Evolutionary conservation across 1,140 invertebrate species (phyloP), one percentile per base, ranked within the genome.

Genomic region (Microvelia longipes): DNA sequence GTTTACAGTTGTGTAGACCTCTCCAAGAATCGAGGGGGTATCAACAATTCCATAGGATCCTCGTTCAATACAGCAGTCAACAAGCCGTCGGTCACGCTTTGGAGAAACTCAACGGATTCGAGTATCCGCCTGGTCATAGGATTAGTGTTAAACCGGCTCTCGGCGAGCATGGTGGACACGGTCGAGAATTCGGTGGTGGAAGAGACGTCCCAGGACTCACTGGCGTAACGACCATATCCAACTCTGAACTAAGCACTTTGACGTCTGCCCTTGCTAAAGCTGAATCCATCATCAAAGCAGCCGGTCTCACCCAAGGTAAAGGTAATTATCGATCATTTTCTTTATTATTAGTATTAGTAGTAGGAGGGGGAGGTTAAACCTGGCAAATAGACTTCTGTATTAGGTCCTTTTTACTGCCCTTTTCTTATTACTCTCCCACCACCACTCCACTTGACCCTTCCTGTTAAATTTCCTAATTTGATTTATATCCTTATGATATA

Each of bases 51-150:
- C 35, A 50, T 19, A 50, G 19, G 19, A 50, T 50, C 5, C 5
- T 50, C 5, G 35, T 90, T 5, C 85, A 90, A 1, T 93, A 92
- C 76, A 85, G 85, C 65, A 88, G 85, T 76, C 83, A 86, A 0
- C 87, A 89, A 77, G 87, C 89, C 72, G 91, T 91, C 1, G 83
- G 87, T 0, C 91, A 92, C 80, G 91, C 86, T 13, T 83, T 85
- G 73, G 90, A 92, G 74, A 93, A 93, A 78, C 82, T 94, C 27
- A 88, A 93, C 80, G 90, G 89, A 0, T 90, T 94, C 78, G 91
- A 94, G 79, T 94, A 92, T 81, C 92, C 92, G 0, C 88, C 88
- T 29, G 91, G 91, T 15, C 87, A 90, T 72, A 82, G 88, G 60
- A 83, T 93, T 71, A 88, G 90, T 73, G 89, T 93, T 0, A 88